Evolutionary conservation across 1,140 invertebrate genomes (phyloP).

Genomic region (Chelonus insularis): DNA sequence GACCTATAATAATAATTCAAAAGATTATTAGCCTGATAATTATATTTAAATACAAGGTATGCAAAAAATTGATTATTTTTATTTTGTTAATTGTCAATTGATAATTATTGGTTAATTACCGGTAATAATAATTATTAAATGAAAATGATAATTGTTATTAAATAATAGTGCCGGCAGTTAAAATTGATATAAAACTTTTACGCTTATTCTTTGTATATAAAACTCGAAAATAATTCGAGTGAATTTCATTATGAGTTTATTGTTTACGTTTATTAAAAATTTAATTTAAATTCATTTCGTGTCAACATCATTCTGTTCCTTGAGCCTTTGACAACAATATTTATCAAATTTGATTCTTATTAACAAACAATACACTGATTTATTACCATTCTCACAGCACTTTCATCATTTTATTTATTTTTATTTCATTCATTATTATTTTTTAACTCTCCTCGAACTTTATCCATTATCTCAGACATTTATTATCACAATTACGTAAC

Average conservation of each 20-base stretch:
- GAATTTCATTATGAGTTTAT: slow-evolving; percentile 15
- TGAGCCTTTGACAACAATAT: neutral
- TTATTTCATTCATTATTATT: slow-evolving; percentile 38
- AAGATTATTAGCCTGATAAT: neutral
- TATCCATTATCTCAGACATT: slow-evolving; percentile 25
- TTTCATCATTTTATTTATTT: slow-evolving; percentile 34
- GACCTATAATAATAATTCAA: neutral
- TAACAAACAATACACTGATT: slow-evolving; percentile 30
- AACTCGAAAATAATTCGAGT: too few species aligned
- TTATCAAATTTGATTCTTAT: slow-evolving; percentile 36
- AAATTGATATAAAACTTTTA: neutral
- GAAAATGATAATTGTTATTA: neutral
- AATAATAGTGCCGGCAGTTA: slow-evolving; percentile 3
- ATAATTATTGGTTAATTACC: too few species aligned
- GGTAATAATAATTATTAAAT: too few species aligned
- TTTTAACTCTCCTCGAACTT: slow-evolving; percentile 22
- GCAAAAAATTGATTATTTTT: slow-evolving; percentile 13
- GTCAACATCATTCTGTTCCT: slow-evolving; percentile 5
- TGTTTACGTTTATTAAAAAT: neutral
- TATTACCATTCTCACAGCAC: slow-evolving; percentile 50
- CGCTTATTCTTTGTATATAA: neutral
- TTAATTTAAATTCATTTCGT: slow-evolving; percentile 12
- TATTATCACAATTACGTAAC: slow-evolving; percentile 45
- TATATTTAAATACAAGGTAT: neutral
- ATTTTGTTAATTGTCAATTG: slow-evolving; percentile 2